These are phyloP conservation scores for Epinotia demarniana DNA, from an alignment of 2,888 invertebrate species.

Conservation along the genomic window DNA sequence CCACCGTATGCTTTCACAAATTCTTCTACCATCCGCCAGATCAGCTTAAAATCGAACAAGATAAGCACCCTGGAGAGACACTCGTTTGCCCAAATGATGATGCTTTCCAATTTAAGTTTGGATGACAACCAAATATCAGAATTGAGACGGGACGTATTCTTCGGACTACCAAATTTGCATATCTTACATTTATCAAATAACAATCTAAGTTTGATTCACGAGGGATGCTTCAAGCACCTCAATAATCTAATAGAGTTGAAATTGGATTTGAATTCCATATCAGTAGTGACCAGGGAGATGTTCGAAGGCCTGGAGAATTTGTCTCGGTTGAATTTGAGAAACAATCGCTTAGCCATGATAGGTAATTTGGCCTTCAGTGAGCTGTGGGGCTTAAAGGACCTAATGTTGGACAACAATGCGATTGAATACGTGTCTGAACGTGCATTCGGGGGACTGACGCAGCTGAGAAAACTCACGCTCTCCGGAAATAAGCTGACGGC, in stretches of 20 bases:
- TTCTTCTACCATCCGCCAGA: slow-evolving; percentile 87
- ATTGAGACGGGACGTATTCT: slow-evolving; percentile 89
- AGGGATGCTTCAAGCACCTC: slow-evolving; percentile 91
- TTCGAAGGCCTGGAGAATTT: slow-evolving; percentile 90
- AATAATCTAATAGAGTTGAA: slow-evolving; percentile 91
- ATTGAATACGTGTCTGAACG: slow-evolving; percentile 90
- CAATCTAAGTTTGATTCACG: slow-evolving; percentile 92
- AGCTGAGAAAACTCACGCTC: slow-evolving; percentile 88
- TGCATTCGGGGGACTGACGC: slow-evolving; percentile 90
- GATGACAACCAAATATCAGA: slow-evolving; percentile 91
- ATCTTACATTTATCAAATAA: slow-evolving; percentile 93
- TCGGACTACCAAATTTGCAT: slow-evolving; percentile 88
- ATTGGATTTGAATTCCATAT: slow-evolving; percentile 90
- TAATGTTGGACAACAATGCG: slow-evolving; percentile 88
- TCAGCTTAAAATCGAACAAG: slow-evolving; percentile 88
- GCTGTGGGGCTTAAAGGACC: slow-evolving; percentile 88
- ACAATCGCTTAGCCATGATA: slow-evolving; percentile 90
- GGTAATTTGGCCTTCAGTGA: slow-evolving; percentile 92
- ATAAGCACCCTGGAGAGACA: slow-evolving; percentile 87
- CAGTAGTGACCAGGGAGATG: slow-evolving; percentile 90
- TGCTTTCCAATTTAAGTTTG: slow-evolving; percentile 88
- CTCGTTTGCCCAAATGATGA: slow-evolving; percentile 90
- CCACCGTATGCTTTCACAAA: slow-evolving; percentile 91
- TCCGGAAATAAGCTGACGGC: slow-evolving; percentile 89
- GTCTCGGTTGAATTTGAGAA: slow-evolving; percentile 88